Evolutionary conservation across 2,888 invertebrate species (phyloP), one percentile per base, ranked within the genome.

Genomic region (Pseudococcus longispinus): DNA sequence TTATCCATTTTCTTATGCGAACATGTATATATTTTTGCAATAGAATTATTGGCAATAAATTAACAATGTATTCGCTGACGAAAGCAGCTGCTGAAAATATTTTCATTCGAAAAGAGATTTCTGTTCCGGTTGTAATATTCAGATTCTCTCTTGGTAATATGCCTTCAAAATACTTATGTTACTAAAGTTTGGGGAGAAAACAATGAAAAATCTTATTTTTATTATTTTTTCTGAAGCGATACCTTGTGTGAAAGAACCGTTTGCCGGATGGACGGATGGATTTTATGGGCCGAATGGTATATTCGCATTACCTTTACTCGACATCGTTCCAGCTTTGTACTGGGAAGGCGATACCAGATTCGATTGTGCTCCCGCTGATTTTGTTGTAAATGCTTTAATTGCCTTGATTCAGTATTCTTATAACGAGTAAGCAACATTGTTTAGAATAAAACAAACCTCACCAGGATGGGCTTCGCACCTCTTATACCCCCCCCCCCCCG

Each of bases 191-290:
- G n/a, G n/a, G n/a, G n/a, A n/a, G n/a, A n/a, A n/a, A n/a, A n/a
- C n/a, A n/a, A n/a, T n/a, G n/a, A n/a, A n/a, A n/a, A n/a, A n/a
- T n/a, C n/a, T n/a, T n/a, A n/a, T n/a, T n/a, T n/a, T n/a, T n/a
- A n/a, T n/a, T n/a, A n/a, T 46, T 13, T 2, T 37, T 37, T 44
- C n/a, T 91, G 13, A 90, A 96, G 96, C 98, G 88, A 95, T 95
- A 32, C 97, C 97, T 26, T 92, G 95, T 4, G 93, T 92, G 89
- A 92, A 92, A 89, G 96, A 96, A 90, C 96, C 96, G 0, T 90
- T 94, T 6, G 93, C 94, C 18, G 98, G 98, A 18, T 98, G 97
- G 97, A 96, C 97, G 89, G 97, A 98, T 91, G 97, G 95, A 90
- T 92, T 96, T 85, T 97, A 97, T 91, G 97, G 98, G 0, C 97